Base-by-base conservation (phyloP, 2,797 vertebrate genomes). In the Smutsia temminckii region DNA sequence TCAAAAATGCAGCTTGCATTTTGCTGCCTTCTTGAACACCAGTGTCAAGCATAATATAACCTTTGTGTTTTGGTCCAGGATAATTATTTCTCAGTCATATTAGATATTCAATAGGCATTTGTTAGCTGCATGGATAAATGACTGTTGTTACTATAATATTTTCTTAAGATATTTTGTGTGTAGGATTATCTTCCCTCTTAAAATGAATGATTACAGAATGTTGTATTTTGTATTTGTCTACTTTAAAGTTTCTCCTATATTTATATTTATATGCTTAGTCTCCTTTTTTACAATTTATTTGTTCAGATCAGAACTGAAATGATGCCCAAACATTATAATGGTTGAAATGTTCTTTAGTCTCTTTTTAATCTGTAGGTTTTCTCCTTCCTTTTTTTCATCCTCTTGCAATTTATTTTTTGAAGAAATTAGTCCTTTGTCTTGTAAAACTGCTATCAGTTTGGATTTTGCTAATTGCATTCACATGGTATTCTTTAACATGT, bases 361-460 rank as follows among this genome's bases (percentile, higher is more conserved):
- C 49, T n/a, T 90, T 71, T 92, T 74, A 72, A 40, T 57, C 13
- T 12, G 23, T 89, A 55, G 12, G 2, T 61, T 92, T 75, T 68
- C 34, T 20, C 42, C 32, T 25, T 49, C 32, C 10, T 59, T 77
- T 55, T 69, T 9, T 80, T 40, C 49, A 89, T 59, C 51, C 37
- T 46, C 57, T 49, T 64, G 32, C 10, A 69, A 27, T 51, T 86
- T n/a, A 46, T 55, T 55, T 80, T 29, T 75, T 66, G 14, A 78
- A 57, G 34, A 78, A 72, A 88, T 51, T 71, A 57, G 55, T 69
- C 94, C 51, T 84, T 86, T 61, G 20, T 91, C 34, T 83, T 90
- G 17, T 78, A 68, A 84, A 87, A 85, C 79, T 84, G 37, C 81
- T 74, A 37, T 37, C 16, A 51, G 74, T 74, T 27, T 91, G 51